Conservation (phyloP, 2,888 invertebrate species). For the Chamaedrilus cognettii region DNA sequence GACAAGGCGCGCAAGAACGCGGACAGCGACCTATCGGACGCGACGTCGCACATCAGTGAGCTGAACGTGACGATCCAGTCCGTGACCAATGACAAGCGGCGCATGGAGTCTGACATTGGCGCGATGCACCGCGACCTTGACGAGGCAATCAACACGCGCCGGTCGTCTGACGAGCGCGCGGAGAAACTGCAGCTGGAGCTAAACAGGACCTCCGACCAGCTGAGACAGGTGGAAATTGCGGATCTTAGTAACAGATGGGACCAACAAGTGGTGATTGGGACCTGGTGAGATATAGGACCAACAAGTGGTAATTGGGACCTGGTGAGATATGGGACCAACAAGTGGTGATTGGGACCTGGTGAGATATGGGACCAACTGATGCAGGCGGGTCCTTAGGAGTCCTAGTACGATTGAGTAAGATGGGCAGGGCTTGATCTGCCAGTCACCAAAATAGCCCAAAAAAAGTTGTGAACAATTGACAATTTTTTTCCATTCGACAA, state of each 20-base stretch:
- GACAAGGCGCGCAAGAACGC: conserved; percentile 26
- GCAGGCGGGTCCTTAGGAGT: no score
- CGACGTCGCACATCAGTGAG: conserved; percentile 22
- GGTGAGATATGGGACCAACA: neutral
- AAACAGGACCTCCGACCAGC: conserved; percentile 12
- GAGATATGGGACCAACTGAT: no score
- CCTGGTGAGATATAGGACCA: neutral
- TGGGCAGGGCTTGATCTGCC: no score
- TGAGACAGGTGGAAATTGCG: conserved; percentile 14
- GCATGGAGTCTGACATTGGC: conserved; percentile 18
- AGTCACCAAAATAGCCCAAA: no score
- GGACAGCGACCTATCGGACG: conserved; percentile 16
- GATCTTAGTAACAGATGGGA: neutral
- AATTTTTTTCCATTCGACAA: no score
- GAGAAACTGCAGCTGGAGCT: conserved; percentile 15
- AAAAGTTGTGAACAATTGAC: no score
- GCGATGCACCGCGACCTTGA: conserved; percentile 11
- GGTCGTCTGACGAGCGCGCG: conserved; percentile 22
- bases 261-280: no score
- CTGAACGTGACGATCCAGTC: conserved; percentile 24
- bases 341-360: no score
- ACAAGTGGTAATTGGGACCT: neutral
- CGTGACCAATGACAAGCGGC: conserved; percentile 20
- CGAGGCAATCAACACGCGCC: conserved; percentile 13
- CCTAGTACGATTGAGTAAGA: no score